Base-by-base conservation (phyloP, 37 sponge, comb jelly and placozoan species). In the Bolinopsis microptera region DNA sequence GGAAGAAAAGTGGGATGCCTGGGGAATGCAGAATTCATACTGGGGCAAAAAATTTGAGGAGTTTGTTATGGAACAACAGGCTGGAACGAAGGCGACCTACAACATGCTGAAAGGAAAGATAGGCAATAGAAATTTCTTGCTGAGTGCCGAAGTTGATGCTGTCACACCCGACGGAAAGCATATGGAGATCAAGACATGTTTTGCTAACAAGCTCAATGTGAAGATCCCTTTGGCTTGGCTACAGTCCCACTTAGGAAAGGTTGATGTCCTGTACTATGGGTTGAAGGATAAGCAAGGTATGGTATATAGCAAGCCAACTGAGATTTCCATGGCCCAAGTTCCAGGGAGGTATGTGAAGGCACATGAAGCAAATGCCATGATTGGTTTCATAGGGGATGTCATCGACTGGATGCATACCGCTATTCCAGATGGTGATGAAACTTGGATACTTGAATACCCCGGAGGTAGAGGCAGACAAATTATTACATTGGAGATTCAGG, bases 181-280 rank as follows among this genome's bases (percentile, higher is more conserved):
- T 26, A 70, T 70, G 74, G 74, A 70, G 26, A 70, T 70, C 5
- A 70, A 70, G 30, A 70, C 74, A 70, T 70, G 74, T 26, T 70
- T 70, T 26, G 28, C 25, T 22, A 26, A 70, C 30, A 70, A 70
- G 30, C 74, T 70, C 74, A 8, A 26, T 3, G 28, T 3, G 26
- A 70, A 70, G 74, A 22, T 70, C 21, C 74, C 74, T 5, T n/a
- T 70, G 2, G 30, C 74, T 22, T 70, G 74, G 74, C 3, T 8
- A 2, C 74, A 70, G 74, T 70, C 74, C 2, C 21, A 70, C 21
- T 26, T 70, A 26, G 74, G 74, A 28, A 70, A 70, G 30, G 30
- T 70, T 28, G 74, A 70, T n/a, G 2, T 70, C 21, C 74, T 70
- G 1, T 70, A 70, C 74, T 70, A 70, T 26, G 74, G 74, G 2